Evolutionary conservation across 53 echinoderm and acorn worm species (phyloP), one percentile per base, ranked within the genome.

Genomic region (Echinarachnius parma): DNA sequence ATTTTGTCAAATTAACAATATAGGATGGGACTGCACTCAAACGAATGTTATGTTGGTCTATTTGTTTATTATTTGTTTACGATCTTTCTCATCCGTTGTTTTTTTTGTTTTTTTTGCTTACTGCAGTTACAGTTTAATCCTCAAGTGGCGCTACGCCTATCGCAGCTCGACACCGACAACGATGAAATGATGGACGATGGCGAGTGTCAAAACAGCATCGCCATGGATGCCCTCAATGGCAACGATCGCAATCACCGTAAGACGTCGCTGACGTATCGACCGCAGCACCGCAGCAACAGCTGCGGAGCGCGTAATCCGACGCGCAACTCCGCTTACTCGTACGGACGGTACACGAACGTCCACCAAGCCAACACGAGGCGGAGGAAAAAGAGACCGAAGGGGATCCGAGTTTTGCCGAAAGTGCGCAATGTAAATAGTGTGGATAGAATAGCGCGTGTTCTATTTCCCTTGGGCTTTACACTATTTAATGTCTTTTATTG

Each of bases 401-500:
- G 34, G 21, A 49, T 55, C 19, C 59, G 46, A 55, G 57, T 72
- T 26, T 28, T 72, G 70, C 83, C 84, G 30, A 66, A 37, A 48
- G 84, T 90, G 28, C 69, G 79, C 57, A 83, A 92, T 62, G 91
- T 87, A 20, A 82, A 98, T 60, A 82, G 59, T 15, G 80, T 98
- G 13, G 98, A 98, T 63, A 77, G 77, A 35, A 61, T 86, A 56
- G 83, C 98, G 9, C 42, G 98, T 15, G 83, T 98, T 30, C 5
- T 91, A 18, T 98, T 98, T 56, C 96, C 98, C 0, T n/a, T 30
- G 9, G 53, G 68, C 4, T 98, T 98, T 65, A 16, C 86, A 8
- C 30, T 86, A 37, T 98, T 98, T 77, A 98, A 98, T 44, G 61
- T 98, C 21, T 72, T 85, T 31, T 98, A 98, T 75, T 92, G 92